Base-by-base conservation (phyloP, 2,888 invertebrate genomes). In the Cephus sareptanus region DNA sequence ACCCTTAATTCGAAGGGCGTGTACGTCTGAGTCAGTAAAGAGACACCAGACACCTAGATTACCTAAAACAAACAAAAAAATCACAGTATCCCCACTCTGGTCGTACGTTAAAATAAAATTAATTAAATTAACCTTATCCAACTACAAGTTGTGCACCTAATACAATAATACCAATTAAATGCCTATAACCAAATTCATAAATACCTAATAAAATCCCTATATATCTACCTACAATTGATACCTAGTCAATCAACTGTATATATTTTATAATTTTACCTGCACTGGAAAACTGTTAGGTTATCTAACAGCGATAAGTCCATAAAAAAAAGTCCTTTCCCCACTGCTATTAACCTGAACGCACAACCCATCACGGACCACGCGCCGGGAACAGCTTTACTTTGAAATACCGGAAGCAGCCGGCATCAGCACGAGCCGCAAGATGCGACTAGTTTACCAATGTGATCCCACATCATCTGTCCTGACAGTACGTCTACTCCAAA, bases 371-470 rank as follows among this genome's bases (percentile, higher is more conserved):
- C 23, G 23, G 81, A 81, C 81, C 31, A 68, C 35, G 23, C 77
- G 40, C 73, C 79, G 80, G 79, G 84, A 81, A 83, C 83, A 85
- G 82, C 79, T 37, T 71, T 78, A 78, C 81, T 84, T 81, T 83
- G 83, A 81, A 84, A 83, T 85, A 85, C 88, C 88, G 89, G 89
- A 89, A 89, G 82, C 89, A 89, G 88, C 89, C 89, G 89, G 89
- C 74, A n/a, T 34, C 74, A 9, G 56, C 88, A 87, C 89, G 87
- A 89, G 87, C 82, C 84, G 76, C 69, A 83, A 85, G 85, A 86
- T 81, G 84, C 82, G 82, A 83, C 81, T 79, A 81, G 85, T 81
- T 83, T 86, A 84, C 84, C 82, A 80, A 85, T 84, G 81, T 79
- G 56, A 56, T 56, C 56, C 56, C 23, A 56, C 56, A 9, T 56